phyloP scores from a whole-genome alignment of 2,797 vertebrate species.

The Peromyscus nudipes region DNA sequence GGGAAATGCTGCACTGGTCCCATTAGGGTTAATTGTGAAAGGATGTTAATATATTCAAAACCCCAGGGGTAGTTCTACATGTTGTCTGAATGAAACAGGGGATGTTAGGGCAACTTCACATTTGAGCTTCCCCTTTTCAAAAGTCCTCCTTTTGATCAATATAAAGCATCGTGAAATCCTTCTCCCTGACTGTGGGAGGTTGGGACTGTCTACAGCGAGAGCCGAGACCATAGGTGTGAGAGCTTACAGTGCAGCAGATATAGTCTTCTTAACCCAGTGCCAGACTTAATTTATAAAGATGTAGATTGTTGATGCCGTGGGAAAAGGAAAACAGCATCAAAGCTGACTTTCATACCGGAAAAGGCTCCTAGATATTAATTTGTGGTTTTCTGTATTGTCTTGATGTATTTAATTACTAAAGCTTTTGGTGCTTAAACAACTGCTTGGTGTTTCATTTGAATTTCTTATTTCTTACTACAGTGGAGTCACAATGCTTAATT shows the following conservation, averaged over 20 bases:
- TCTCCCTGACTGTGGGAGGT: constrained; percentile 52
- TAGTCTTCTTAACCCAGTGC: constrained; percentile 56
- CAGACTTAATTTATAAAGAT: constrained; percentile 71
- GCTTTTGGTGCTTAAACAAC: constrained; percentile 80
- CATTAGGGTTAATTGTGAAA: constrained; percentile 90
- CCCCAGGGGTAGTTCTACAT: constrained; percentile 86
- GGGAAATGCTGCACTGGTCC: constrained; percentile 85
- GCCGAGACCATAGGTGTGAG: background rate
- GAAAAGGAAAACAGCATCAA: constrained; percentile 66
- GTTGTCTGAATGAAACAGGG: constrained; percentile 85
- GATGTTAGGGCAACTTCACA: constrained; percentile 85
- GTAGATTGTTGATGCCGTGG: background rate
- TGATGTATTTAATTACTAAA: constrained; percentile 78
- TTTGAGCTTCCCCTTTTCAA: constrained; percentile 83
- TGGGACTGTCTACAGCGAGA: constrained; percentile 38
- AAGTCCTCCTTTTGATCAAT: constrained; percentile 77
- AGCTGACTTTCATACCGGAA: constrained; percentile 55
- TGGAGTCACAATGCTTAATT: constrained; percentile 78
- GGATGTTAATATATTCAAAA: constrained; percentile 87
- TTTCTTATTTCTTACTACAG: constrained; percentile 78
- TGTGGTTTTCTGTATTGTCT: constrained; percentile 76
- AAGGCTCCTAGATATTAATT: constrained; percentile 79
- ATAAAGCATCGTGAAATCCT: constrained; percentile 57
- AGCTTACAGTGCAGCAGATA: constrained; percentile 5
- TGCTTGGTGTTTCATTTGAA: constrained; percentile 78